These are phyloP conservation scores for Microcebus ravelobensis DNA, from an alignment of 2,113 vertebrate species.

Conservation along the genomic window DNA sequence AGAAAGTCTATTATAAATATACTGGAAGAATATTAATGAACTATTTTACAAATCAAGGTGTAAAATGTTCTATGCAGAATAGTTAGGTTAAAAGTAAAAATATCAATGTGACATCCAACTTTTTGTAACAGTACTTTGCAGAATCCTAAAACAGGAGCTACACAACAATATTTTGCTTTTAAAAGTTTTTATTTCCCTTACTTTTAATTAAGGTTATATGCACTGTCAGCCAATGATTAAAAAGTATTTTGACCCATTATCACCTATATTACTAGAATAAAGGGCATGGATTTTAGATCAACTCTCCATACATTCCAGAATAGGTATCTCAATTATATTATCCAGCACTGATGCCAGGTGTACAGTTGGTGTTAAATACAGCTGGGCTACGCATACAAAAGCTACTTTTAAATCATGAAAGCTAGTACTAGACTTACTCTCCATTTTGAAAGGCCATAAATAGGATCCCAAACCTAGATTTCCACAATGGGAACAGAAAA, in stretches of 20 bases:
- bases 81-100: conserved; percentile 37
- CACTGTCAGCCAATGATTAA: background rate
- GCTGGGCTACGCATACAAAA: background rate
- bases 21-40: background rate
- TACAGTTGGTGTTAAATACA: background rate
- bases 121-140: conserved; percentile 8
- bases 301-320: background rate
- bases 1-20: background rate
- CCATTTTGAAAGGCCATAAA: background rate
- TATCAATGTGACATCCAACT: background rate
- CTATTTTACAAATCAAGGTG: conserved; percentile 8
- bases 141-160: background rate
- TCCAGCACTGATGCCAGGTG: background rate
- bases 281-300: background rate
- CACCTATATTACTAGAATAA: background rate
- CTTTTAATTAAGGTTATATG: conserved; percentile 32
- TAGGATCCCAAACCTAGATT: background rate
- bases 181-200: conserved; percentile 24
- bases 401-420: background rate
- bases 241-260: background rate
- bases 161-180: background rate
- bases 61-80: conserved; percentile 1
- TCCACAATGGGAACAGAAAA: conserved; percentile 35
- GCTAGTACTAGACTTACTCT: background rate
- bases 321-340: conserved; percentile 18